Conservation (phyloP, 2,888 invertebrate genomes). For the Torymus auratus region DNA sequence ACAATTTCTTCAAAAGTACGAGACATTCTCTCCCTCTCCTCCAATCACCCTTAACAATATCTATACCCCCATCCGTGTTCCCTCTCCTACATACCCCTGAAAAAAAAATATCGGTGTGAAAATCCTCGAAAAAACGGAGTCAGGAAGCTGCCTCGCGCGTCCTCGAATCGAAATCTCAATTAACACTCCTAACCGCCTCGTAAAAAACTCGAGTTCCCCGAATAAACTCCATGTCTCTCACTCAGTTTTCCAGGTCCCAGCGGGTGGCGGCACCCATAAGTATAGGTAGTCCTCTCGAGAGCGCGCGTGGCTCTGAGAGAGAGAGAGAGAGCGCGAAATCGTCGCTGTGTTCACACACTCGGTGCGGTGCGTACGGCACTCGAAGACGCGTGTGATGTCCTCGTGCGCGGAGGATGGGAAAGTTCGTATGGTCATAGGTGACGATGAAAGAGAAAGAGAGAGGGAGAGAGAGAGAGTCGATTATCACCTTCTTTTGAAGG, state of each 20-base stretch:
- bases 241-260: constrained; percentile 39
- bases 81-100: not conserved
- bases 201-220: constrained; percentile 13
- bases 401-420: constrained; percentile 36
- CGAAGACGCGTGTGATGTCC: constrained; percentile 44
- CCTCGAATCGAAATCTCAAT: constrained; percentile 40
- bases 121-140: constrained; percentile 12
- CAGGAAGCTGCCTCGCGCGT: constrained; percentile 10
- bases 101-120: constrained; percentile 15
- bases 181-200: constrained; percentile 28
- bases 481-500: constrained; percentile 47
- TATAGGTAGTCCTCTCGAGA: too few relatives aligned
- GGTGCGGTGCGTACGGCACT: not conserved
- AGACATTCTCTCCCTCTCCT: too few relatives aligned
- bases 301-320: too few relatives aligned
- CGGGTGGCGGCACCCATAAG: constrained; percentile 20
- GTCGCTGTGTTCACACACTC: constrained; percentile 67
- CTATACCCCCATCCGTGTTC: too few relatives aligned
- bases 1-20: too few relatives aligned
- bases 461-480: too few relatives aligned
- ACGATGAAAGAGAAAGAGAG: too few relatives aligned
- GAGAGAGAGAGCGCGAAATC: constrained; percentile 57
- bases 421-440: too few relatives aligned
- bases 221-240: not conserved
- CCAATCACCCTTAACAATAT: too few relatives aligned